Base-by-base conservation (phyloP, 2,888 invertebrate species). In the Apamea monoglypha region DNA sequence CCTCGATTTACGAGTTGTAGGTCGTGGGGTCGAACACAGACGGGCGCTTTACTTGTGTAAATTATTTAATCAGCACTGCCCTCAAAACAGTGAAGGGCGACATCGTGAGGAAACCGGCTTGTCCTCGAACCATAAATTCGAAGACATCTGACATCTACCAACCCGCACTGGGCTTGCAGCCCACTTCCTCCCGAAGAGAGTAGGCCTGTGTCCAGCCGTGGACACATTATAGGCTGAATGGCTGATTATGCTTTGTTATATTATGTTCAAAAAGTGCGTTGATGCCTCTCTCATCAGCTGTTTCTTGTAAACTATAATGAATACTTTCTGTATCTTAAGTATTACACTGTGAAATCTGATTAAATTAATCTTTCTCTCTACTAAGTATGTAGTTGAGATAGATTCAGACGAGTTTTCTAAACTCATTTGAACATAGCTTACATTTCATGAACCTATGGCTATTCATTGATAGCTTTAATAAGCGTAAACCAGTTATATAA, bases 401-500 rank as follows among this genome's bases (percentile, higher is more conserved):
- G 40, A 36, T 76, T 29, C 29, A 63, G 18, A 67, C 44, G 32
- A 76, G 76, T 63, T 82, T 75, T 29, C 44, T 56, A 29, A 76
- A 14, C 25, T 75, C 25, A 56, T 76, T 69, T 56, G 5, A 70
- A 56, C 21, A 50, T 18, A 29, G 29, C 76, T 76, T 50, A 44
- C 40, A 32, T 70, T 66, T 81, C 44, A 59, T 47, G 64, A 29
- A 25, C 21, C 14, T 40, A 40, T 29, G 32, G 16, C 61, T 25
- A 63, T 50, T 50, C 18, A 64, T 83, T 53, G 25, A 70, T 61
- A 59, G 50, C 6, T 64, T 77, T 44, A 12, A 67, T 47, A 29
- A 47, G 21, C 56, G n/a, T 83, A 25, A 83, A 32, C 32, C 6
- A 59, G 40, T n/a, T 80, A 40, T 32, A 21, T 32, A 44, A 32